These are phyloP conservation scores for Hippolais icterina DNA, from an alignment of 2,113 vertebrate species.

Conservation along the genomic window DNA sequence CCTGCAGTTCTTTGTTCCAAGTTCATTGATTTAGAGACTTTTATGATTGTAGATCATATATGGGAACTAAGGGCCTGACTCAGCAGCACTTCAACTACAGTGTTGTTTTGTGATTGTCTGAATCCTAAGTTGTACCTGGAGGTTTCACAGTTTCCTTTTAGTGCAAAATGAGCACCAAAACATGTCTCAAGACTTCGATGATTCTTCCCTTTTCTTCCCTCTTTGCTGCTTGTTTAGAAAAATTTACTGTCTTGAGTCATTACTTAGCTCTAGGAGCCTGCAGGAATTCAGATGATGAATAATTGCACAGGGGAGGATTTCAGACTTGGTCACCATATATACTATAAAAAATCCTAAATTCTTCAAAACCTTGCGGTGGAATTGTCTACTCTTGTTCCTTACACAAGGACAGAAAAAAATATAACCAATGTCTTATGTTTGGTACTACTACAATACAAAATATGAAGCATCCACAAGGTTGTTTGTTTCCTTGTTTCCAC, in stretches of 20 bases:
- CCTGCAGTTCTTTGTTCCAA: neutral
- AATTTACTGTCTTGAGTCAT: neutral
- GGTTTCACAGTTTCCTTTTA: neutral
- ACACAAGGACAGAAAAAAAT: neutral
- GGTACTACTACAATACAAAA: neutral
- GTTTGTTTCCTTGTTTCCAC: no score
- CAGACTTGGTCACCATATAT: neutral
- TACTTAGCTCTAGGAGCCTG: neutral
- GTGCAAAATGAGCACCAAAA: neutral
- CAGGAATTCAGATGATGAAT: neutral
- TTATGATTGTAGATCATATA: neutral
- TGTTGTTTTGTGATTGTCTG: neutral
- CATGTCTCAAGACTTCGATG: neutral
- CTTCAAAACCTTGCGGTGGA: neutral
- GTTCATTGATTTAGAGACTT: neutral
- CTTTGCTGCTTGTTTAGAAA: neutral
- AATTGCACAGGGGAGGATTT: rapidly evolving
- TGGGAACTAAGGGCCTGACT: neutral
- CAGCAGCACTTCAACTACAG: neutral
- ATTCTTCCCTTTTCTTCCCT: neutral
- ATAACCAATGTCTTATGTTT: neutral
- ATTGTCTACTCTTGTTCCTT: neutral
- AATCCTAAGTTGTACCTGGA: neutral
- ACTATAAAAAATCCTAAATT: neutral
- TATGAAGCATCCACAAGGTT: neutral